Percentiles rank a stretch among this genome's conserved stretches.
Conservation (phyloP, 1,140 invertebrate species). For the Drosophila aff. region DNA sequence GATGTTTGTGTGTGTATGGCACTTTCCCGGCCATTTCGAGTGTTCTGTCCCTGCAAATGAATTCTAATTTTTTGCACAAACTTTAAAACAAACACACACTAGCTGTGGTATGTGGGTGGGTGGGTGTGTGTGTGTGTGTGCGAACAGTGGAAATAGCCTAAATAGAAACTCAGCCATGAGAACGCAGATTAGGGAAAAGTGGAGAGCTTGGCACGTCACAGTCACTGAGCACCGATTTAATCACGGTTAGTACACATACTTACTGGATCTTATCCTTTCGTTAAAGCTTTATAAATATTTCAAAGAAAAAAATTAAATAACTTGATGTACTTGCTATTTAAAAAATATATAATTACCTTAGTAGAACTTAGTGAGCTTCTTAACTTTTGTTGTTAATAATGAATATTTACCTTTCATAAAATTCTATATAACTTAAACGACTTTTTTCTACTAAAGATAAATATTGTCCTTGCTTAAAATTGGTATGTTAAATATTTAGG, state of each 20-base stretch:
- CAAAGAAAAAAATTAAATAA: not conserved
- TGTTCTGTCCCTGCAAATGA: slow-evolving; percentile 71
- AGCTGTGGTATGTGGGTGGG: not conserved
- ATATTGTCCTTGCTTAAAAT: not conserved
- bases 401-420: too few relatives aligned
- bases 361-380: not conserved
- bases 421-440: not conserved
- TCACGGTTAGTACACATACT: not conserved
- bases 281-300: not conserved
- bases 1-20: slow-evolving; percentile 15
- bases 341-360: not conserved
- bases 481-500: not conserved
- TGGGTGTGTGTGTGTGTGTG: not conserved
- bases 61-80: slow-evolving; percentile 77
- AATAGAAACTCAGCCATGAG: slow-evolving; percentile 44
- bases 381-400: not conserved
- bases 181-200: slow-evolving; percentile 39
- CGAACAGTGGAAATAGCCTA: slow-evolving; percentile 42
- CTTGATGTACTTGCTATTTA: not conserved
- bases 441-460: not conserved
- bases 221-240: slow-evolving; percentile 21
- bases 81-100: slow-evolving; percentile 55
- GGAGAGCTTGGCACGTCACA: slow-evolving; percentile 3
- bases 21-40: slow-evolving; percentile 52
- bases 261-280: not conserved